Evolutionary conservation across 2,113 vertebrate species (phyloP), one percentile per base, ranked within the genome.

Genomic region (Varanus komodoensis): DNA sequence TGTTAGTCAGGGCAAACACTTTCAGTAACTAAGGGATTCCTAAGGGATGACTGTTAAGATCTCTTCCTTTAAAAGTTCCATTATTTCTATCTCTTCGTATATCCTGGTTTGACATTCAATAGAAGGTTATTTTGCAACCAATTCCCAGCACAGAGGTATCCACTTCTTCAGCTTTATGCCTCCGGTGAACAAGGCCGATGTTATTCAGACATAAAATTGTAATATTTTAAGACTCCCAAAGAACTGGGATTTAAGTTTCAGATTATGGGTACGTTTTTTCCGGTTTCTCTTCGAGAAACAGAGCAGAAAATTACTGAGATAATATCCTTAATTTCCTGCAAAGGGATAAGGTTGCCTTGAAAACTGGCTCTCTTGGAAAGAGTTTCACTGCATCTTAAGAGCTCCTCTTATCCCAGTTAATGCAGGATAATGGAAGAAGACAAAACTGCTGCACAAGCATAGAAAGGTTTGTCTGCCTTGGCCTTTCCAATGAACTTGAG

Each of bases 311-410:
- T 79, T 54, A 84, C 82, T 34, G 32, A 52, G 89, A 89, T 89
- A 89, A 85, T 89, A 84, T 89, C 89, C 89, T 89, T 85, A 68
- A 89, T 89, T 87, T 89, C 89, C 89, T 89, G 82, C 61, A 52
- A 32, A 69, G 74, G 89, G 74, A 85, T 89, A 78, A 85, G 27
- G 82, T 89, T 89, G 44, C 82, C 23, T 34, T 84, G 73, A 84
- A 89, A 89, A 74, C 54, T 17, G 14, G 6, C 38, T 34, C 54
- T 27, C 82, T 68, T 34, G 6, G 71, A 69, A 73, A 84, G 57
- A 7, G 14, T 89, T 89, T 78, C 48, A 84, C 52, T 50, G 82
- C 78, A 84, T 89, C 88, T 89, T 52, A 89, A 89, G 82, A 78
- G 82, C 52, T 79, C 61, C 84, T 89, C 89, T 89, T 68, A 85